Base-by-base conservation (phyloP, 2,113 vertebrate genomes). In the Pteruthius melanotis region DNA sequence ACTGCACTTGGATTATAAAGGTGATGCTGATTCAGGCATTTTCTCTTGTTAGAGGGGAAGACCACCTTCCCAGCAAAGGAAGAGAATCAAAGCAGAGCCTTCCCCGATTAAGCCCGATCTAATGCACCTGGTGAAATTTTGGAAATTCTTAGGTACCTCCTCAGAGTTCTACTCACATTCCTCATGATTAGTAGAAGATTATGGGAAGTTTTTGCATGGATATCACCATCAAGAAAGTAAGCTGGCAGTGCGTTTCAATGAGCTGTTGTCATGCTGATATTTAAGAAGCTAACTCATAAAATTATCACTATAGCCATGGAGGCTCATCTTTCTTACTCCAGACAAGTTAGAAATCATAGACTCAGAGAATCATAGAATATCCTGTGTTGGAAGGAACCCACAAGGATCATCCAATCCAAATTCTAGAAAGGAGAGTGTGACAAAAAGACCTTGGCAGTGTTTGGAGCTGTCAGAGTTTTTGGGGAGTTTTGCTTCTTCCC, bases 261-360 rank as follows among this genome's bases (percentile, higher is more conserved):
- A 82, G 71, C 75, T 19, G 3, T 94, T 90, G 61, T 74, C 9
- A 0, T 15, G 27, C 17, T 63, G 76, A 45, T 79, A 96, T 68
- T 66, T 89, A 90, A 92, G 92, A 93, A 87, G 57, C 31, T 61
- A 92, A 15, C 57, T 93, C 88, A 78, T 81, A 90, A 94, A 97
- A 94, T 83, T 87, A 84, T 94, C 44, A 0, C 57, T 45, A 2
- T 5, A 49, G 68, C 45, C 71, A 63, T 2, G 7, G 74, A 52
- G 59, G 75, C 60, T 92, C 61, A 21, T 89, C 61, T 94, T 91
- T 87, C 66, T 84, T 57, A 31, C 20, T 33, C 49, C 61, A 70
- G 49, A 80, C 33, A 65, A 83, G 35, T n/a, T 17, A n/a, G 56
- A 90, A 83, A 83, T 63, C 64, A 54, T 14, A 83, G 54, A 90